phyloP scores from a whole-genome alignment of 2,888 invertebrate genomes.

The Epinotia demarniana region DNA sequence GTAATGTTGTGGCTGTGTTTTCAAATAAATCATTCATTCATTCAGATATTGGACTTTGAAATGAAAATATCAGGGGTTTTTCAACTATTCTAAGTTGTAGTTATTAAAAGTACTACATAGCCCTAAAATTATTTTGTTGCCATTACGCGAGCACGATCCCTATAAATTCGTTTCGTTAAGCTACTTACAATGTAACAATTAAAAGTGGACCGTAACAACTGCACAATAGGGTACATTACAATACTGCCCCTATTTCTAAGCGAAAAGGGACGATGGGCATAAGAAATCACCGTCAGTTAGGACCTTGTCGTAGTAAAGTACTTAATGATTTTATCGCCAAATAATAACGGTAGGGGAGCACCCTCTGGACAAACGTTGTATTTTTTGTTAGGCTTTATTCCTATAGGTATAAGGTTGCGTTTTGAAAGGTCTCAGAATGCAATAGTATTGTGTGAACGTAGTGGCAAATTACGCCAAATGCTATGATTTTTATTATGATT shows the following conservation, averaged over 20 bases:
- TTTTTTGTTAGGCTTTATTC: not conserved
- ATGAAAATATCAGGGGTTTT: too few relatives aligned
- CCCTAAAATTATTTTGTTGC: not conserved
- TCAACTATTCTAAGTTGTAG: too few relatives aligned
- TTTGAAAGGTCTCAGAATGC: not conserved
- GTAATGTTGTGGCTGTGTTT: too few relatives aligned
- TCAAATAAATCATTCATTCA: too few relatives aligned
- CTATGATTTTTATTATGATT: conserved; percentile 52
- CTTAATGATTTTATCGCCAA: conserved; percentile 29
- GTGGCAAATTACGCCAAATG: conserved; percentile 62
- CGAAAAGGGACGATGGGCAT: not conserved
- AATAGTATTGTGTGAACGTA: conserved; percentile 29
- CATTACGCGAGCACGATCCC: conserved; percentile 1
- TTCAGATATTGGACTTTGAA: too few relatives aligned
- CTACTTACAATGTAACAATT: conserved; percentile 21
- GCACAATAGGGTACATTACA: conserved; percentile 1
- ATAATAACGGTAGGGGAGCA: conserved; percentile 39
- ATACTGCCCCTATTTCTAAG: not conserved
- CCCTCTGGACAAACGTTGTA: conserved; percentile 21
- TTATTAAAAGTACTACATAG: not conserved
- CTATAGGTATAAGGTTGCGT: not conserved
- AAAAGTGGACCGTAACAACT: not conserved
- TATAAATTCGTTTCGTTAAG: not conserved
- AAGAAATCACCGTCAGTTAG: not conserved
- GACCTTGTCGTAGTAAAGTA: conserved; percentile 9